Evolutionary conservation across 2,888 invertebrate species (phyloP), one percentile per base, ranked within the genome.

Genomic region (Eupithecia subumbrata): DNA sequence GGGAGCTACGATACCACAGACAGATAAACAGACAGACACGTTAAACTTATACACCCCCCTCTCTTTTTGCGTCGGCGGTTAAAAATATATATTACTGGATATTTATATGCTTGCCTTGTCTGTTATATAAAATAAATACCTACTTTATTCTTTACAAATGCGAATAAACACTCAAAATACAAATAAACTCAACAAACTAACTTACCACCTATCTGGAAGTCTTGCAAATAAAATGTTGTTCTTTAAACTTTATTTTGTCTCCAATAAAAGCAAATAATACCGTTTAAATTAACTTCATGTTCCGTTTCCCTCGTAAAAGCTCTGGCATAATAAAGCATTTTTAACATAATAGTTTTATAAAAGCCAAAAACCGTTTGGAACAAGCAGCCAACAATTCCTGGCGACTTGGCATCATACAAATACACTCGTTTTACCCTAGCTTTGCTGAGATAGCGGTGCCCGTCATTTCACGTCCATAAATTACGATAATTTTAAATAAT

Each of bases 331-430:
- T 75, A 75, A 77, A 73, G 70, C 74, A 72, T 70, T 72, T 68
- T 52, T 43, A 69, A 67, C 70, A 68, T 75, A 77, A 77, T 77
- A 75, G 75, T 75, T 77, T 77, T 75, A 48, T 77, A 75, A 77
- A 75, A 75, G 77, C 71, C 71, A 64, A 70, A 73, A 75, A 69
- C 71, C 25, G 75, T 74, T 77, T 77, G 22, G 40, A 68, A 72
- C 67, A 67, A 72, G 71, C 68, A 71, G 75, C 73, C 75, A 75
- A 71, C 74, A 67, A 67, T 74, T 72, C 16, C 56, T 74, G 78
- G 74, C 72, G 78, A 82, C 80, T 85, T 86, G 83, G 84, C 84
- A 81, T 83, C 84, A 82, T 83, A 81, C 82, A 82, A 84, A 86
- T 71, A 73, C 52, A 72, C 72, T 72, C 66, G 34, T 18, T n/a